Conservation (phyloP, 2,888 invertebrate genomes). For the Rhagium mordax region DNA sequence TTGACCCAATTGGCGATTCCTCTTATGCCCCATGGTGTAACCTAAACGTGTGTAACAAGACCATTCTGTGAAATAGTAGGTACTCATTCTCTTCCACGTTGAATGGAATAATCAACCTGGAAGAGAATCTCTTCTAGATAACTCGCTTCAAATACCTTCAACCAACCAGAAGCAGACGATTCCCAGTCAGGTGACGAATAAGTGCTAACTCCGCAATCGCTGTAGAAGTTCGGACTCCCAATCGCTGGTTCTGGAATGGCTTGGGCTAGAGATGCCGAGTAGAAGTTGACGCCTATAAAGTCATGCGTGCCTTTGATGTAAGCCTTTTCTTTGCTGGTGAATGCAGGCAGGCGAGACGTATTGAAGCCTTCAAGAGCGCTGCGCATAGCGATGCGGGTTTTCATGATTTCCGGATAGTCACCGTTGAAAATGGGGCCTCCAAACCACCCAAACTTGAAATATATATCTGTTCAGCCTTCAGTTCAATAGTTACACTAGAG, state of each 20-base stretch:
- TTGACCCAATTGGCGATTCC: slow-evolving; percentile 70
- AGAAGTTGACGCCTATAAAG: slow-evolving; percentile 84
- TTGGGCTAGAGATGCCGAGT: slow-evolving; percentile 75
- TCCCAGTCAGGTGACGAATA: not conserved
- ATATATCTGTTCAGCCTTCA: too few relatives aligned
- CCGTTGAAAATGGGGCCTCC: slow-evolving; percentile 77
- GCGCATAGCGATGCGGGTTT: slow-evolving; percentile 72
- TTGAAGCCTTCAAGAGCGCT: slow-evolving; percentile 75
- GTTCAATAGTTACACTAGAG: too few relatives aligned
- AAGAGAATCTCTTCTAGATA: not conserved
- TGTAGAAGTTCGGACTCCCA: not conserved
- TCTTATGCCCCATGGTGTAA: slow-evolving; percentile 74
- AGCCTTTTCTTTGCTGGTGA: slow-evolving; percentile 75
- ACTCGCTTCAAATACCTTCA: slow-evolving; percentile 32
- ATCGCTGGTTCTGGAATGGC: slow-evolving; percentile 27
- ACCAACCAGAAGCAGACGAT: slow-evolving; percentile 27
- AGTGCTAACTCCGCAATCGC: not conserved
- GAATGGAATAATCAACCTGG: not conserved
- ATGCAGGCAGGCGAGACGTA: slow-evolving; percentile 76
- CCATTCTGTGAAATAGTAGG: too few relatives aligned
- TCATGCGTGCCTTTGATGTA: slow-evolving; percentile 77
- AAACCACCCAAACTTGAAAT: slow-evolving; percentile 55
- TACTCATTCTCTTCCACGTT: too few relatives aligned
- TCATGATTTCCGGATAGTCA: slow-evolving; percentile 80
- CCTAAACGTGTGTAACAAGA: slow-evolving; percentile 61